phyloP scores from a whole-genome alignment of 2,888 invertebrate species.

The Girardia tigrina region DNA sequence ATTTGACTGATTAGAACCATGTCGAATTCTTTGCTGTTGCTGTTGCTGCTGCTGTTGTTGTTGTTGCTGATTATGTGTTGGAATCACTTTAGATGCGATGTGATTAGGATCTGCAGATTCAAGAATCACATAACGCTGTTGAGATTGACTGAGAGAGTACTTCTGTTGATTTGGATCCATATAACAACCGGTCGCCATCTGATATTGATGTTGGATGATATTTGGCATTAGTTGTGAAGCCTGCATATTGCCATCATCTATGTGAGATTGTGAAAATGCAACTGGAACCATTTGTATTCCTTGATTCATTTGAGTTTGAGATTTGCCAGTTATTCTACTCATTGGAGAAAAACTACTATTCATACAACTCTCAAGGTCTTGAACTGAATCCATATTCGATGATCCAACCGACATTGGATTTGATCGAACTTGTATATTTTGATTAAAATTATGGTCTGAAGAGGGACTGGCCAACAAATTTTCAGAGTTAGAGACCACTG shows the following conservation, averaged over 20 bases:
- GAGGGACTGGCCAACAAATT: background rate
- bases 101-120: background rate
- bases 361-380: background rate
- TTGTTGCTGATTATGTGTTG: background rate
- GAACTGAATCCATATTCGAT: background rate
- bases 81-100: background rate
- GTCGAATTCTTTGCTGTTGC: background rate
- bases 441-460: background rate
- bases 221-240: background rate
- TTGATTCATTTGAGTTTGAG: background rate
- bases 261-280: background rate
- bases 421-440: background rate
- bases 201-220: background rate
- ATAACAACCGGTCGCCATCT: background rate
- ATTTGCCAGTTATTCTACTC: background rate
- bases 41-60: constrained; percentile 17
- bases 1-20: background rate
- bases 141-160: background rate
- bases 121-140: background rate
- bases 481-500: background rate
- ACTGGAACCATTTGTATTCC: background rate
- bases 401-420: background rate
- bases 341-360: background rate
- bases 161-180: background rate
- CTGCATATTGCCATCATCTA: background rate